These are phyloP conservation scores for Eupeodes corollae DNA, from an alignment of 1,140 invertebrate genomes.

Conservation along the genomic window DNA sequence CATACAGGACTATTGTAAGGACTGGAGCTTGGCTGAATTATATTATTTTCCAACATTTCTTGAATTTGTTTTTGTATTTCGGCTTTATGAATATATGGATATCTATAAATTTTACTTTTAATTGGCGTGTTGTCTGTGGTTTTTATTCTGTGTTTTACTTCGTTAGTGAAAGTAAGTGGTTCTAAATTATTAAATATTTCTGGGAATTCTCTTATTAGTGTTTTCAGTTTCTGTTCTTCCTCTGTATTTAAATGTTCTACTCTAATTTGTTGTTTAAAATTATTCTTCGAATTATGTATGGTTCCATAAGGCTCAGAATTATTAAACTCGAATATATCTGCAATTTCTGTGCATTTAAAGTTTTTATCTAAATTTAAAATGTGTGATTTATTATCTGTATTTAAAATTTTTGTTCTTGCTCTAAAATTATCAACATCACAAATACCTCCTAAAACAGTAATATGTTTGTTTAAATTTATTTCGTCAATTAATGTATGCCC, in stretches of 20 bases:
- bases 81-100: not conserved
- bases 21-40: not conserved
- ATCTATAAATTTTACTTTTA: no score
- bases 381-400: no score
- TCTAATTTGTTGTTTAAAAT: not conserved
- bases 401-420: no score
- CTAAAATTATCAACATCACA: no score
- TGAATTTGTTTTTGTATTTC: conserved; percentile 4
- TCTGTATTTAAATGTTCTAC: conserved; percentile 1
- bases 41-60: conserved; percentile 4
- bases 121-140: not conserved
- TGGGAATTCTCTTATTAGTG: conserved; percentile 1
- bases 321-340: conserved; percentile 2
- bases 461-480: no score
- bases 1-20: conserved; percentile 10
- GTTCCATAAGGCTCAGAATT: not conserved
- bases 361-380: no score
- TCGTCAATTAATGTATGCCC: no score
- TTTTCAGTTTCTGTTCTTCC: not conserved
- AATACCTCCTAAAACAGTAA: no score
- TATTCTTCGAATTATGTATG: conserved; percentile 3
- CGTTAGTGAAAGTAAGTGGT: not conserved
- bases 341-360: no score
- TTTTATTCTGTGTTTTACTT: conserved; percentile 1
- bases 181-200: not conserved